Base-by-base conservation (phyloP, 1,140 invertebrate genomes). In the Anagrus nilaparvatae region DNA sequence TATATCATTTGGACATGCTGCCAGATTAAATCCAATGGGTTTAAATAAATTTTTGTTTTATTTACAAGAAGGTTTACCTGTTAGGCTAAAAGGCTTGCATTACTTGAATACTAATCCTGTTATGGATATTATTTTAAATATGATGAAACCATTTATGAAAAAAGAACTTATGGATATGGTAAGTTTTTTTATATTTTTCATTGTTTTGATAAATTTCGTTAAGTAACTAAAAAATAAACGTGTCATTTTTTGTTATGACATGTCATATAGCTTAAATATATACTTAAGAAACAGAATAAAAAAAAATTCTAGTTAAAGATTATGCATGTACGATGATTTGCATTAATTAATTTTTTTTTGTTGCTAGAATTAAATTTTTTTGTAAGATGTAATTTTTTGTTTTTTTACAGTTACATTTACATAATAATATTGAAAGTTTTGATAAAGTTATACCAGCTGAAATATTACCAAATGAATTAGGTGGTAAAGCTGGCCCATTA, bases 71-170 rank as follows among this genome's bases (percentile, higher is more conserved):
- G 74, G 70, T 14, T 70, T 76, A 58, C 72, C 81, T 2, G 65
- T 81, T n/a, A 69, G 74, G 40, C 50, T 84, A 5, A 77, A 78
- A 48, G 74, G 72, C 1, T 59, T 83, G 6, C 79, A 84, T 55
- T 78, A 79, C 48, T 59, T 82, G 14, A 83, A 82, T 50, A 73
- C 76, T 14, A 73, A 75, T 2, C 61, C 71, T 0, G 75, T 81
- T 23, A 73, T 82, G 63, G 79, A 83, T 48, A 76, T 76, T 50
- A 58, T 83, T 28, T 48, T 84, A 53, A 71, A 69, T 16, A 48
- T 84, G 43, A 68, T 83, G 59, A 77, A 70, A 46, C 81, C 81
- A 0, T 81, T 84, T 40, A 73, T 82, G 68, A 82, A 80, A 49
- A 80, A 78, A 44, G 70, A 78, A 35, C 56, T 84, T 1, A 52